phyloP scores from a whole-genome alignment of 2,888 invertebrate species.

The Drosophila lacicola region DNA sequence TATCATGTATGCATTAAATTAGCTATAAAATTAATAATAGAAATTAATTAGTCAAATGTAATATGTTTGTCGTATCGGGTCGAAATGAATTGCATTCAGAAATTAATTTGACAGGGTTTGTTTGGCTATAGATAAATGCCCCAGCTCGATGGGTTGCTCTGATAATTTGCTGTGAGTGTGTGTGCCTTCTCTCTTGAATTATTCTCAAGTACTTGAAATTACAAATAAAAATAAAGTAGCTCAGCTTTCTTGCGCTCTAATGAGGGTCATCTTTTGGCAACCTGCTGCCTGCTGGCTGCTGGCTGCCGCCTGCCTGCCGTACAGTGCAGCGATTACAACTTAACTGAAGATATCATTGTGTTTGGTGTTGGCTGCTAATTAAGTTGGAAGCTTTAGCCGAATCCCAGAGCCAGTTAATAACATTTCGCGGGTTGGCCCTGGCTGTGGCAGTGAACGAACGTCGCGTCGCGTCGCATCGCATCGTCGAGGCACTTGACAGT shows the following conservation, averaged over 20 bases:
- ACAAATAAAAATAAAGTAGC: neutral
- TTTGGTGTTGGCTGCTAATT: constrained; percentile 51
- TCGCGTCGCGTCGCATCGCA: neutral
- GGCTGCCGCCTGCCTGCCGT: constrained; percentile 12
- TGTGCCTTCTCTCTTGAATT: neutral
- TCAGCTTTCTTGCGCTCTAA: constrained; percentile 8
- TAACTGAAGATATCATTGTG: constrained; percentile 20
- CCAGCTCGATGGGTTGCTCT: too few relatives aligned
- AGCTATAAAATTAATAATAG: too few relatives aligned
- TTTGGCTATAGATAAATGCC: too few relatives aligned
- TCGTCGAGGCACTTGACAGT: constrained; percentile 50
- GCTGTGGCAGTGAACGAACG: constrained; percentile 7
- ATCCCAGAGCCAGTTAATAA: constrained; percentile 56
- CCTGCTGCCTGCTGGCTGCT: constrained; percentile 9
- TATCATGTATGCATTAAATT: too few relatives aligned
- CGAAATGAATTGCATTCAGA: too few relatives aligned
- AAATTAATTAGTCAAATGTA: too few relatives aligned
- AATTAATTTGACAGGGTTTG: too few relatives aligned
- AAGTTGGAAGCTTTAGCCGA: constrained; percentile 35
- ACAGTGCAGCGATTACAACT: constrained; percentile 28
- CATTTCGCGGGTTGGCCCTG: constrained; percentile 21
- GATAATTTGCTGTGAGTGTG: too few relatives aligned
- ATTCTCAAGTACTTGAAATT: neutral
- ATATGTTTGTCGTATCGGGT: too few relatives aligned
- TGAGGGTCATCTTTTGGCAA: constrained; percentile 22